Evolutionary conservation across 2,888 invertebrate species (phyloP).

Genomic region (Rosalia funebris): DNA sequence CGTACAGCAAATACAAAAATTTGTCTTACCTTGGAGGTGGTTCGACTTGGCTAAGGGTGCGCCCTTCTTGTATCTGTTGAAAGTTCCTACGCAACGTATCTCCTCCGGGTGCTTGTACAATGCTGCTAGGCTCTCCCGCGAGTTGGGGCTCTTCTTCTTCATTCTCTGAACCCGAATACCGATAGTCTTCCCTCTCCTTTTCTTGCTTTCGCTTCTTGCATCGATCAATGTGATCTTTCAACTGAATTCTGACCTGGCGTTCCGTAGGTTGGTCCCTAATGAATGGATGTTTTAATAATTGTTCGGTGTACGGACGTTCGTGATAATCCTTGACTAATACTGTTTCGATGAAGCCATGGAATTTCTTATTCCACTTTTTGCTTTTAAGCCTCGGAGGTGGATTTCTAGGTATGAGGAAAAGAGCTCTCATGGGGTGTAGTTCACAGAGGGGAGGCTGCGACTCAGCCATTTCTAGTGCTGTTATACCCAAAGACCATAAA

Average conservation of each 20-base stretch:
- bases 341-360: conserved; percentile 97
- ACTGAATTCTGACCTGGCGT: conserved; percentile 95
- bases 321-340: conserved; percentile 98
- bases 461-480: conserved; percentile 99
- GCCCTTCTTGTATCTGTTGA: conserved; percentile 93
- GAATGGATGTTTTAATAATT: conserved; percentile 95
- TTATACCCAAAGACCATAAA: conserved; percentile 94
- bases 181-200: conserved; percentile 80
- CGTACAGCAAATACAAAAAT: neutral
- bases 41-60: conserved; percentile 70
- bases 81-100: conserved; percentile 97
- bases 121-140: conserved; percentile 94
- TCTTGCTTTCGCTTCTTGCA: conserved; percentile 96
- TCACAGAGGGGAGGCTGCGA: conserved; percentile 99
- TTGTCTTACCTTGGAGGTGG: conserved; percentile 66
- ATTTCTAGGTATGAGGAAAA: conserved; percentile 98
- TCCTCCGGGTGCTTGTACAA: conserved; percentile 89
- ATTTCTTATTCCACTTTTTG: conserved; percentile 98
- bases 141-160: conserved; percentile 94
- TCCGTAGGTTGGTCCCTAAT: conserved; percentile 99
- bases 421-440: conserved; percentile 99
- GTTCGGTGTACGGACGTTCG: conserved; percentile 97
- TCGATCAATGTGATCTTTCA: conserved; percentile 99
- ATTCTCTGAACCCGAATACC: conserved; percentile 96
- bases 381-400: conserved; percentile 98